These are phyloP conservation scores for Phocoena phocoena DNA, from an alignment of 2,113 vertebrate species.

Conservation along the genomic window DNA sequence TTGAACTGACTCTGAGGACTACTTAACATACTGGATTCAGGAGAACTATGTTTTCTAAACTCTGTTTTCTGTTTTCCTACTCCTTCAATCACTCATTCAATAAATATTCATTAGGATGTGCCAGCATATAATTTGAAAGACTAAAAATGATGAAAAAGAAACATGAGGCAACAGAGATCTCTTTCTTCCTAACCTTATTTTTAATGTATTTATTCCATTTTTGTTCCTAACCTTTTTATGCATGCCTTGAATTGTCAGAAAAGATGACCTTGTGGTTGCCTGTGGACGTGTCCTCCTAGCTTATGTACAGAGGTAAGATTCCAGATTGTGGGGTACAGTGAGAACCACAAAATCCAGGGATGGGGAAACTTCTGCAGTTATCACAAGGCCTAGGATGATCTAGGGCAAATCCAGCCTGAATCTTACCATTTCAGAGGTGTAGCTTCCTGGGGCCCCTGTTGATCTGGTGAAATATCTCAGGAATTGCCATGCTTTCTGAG, in stretches of 20 bases:
- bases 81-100: neutral
- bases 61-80: neutral
- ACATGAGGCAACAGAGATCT: neutral
- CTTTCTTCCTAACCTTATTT: slow-evolving; percentile 33
- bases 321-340: fast-evolving
- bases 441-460: neutral
- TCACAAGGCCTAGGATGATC: no score
- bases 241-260: neutral
- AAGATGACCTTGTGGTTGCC: neutral
- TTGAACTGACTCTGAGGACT: neutral
- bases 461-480: neutral
- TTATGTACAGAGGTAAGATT: neutral
- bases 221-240: neutral
- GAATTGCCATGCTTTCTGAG: neutral
- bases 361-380: neutral
- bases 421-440: neutral
- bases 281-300: neutral
- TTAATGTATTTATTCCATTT: slow-evolving; percentile 42
- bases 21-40: neutral
- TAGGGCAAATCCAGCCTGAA: neutral
- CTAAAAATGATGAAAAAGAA: neutral
- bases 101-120: neutral
- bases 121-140: neutral
- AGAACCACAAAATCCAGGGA: neutral
- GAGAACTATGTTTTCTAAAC: neutral